A percentile compares a stretch with the other conserved stretches of the same genome.
These are phyloP conservation scores for Sesia bembeciformis DNA, from an alignment of 2,888 invertebrate genomes.

Conservation along the genomic window DNA sequence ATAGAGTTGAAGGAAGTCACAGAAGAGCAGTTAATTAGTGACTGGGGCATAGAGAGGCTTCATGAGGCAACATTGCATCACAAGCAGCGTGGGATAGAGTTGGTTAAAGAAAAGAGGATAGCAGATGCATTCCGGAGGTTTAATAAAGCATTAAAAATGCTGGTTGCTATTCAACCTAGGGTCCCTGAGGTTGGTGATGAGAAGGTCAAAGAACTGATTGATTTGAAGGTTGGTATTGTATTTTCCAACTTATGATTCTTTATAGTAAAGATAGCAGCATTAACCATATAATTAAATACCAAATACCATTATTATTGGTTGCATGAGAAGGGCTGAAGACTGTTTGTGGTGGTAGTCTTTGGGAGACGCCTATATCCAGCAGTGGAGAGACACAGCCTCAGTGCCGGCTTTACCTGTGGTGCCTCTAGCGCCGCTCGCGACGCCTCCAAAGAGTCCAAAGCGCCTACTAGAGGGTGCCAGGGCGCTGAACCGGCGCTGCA, in stretches of 20 bases:
- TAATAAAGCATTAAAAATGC: conserved; percentile 81
- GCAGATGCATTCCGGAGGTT: conserved; percentile 83
- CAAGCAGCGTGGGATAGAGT: conserved; percentile 75
- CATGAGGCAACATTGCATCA: conserved; percentile 62
- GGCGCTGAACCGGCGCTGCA: too few species aligned
- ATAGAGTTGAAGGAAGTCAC: conserved; percentile 54
- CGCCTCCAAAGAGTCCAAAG: too few species aligned
- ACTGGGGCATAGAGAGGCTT: conserved; percentile 73
- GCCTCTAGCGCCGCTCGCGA: too few species aligned
- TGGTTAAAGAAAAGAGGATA: conserved; percentile 77
- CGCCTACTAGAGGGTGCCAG: too few species aligned
- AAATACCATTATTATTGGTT: not conserved
- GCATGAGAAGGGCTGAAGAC: too few species aligned
- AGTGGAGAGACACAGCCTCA: too few species aligned
- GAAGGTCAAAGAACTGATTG: conserved; percentile 61
- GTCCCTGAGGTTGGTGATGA: conserved; percentile 70
- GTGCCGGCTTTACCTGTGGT: too few species aligned
- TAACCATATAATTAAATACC: too few species aligned
- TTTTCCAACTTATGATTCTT: too few species aligned
- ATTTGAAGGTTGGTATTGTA: conserved; percentile 51
- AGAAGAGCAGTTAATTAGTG: conserved; percentile 64
- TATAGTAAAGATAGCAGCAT: too few species aligned
- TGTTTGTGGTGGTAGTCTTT: too few species aligned
- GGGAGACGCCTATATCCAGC: too few species aligned
- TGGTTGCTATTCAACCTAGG: conserved; percentile 76